A percentile compares a stretch with the other conserved stretches of the same genome.
Conservation (phyloP, 37 sponge, comb jelly and placozoan genomes). For the Chondrilla cf. caribensis region DNA sequence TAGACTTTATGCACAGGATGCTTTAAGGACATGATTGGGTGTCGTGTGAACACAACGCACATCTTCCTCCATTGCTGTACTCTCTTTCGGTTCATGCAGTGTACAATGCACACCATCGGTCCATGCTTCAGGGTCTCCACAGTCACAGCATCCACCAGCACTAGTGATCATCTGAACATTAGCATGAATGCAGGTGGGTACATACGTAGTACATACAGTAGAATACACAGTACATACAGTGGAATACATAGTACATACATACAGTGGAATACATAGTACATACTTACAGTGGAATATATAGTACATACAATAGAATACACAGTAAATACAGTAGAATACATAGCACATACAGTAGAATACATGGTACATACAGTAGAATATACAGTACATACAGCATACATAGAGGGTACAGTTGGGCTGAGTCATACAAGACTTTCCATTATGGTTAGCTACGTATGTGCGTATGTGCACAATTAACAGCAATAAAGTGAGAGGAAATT, state of each 20-base stretch:
- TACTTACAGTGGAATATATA: too few species aligned
- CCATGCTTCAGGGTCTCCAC: constrained; percentile 94
- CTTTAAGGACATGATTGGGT: too few species aligned
- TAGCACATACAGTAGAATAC: not conserved
- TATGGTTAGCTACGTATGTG: not conserved
- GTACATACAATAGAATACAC: too few species aligned
- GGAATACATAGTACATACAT: not conserved
- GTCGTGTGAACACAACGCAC: too few species aligned
- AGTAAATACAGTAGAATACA: too few species aligned
- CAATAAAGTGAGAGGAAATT: too few species aligned
- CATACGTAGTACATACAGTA: not conserved
- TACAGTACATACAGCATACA: not conserved
- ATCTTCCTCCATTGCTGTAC: too few species aligned
- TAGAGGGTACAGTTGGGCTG: too few species aligned
- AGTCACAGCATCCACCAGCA: constrained; percentile 92
- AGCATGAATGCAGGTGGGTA: constrained; percentile 44
- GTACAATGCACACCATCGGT: constrained; percentile 61
- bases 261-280: too few species aligned
- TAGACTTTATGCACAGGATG: too few species aligned
- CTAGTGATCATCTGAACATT: constrained; percentile 43
- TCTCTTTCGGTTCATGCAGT: constrained; percentile 49
- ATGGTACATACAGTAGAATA: not conserved
- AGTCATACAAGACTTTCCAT: too few species aligned
- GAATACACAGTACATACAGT: not conserved
- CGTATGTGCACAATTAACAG: not conserved